Base-by-base conservation (phyloP, 2,113 vertebrate genomes). In the Heteronetta atricapilla region DNA sequence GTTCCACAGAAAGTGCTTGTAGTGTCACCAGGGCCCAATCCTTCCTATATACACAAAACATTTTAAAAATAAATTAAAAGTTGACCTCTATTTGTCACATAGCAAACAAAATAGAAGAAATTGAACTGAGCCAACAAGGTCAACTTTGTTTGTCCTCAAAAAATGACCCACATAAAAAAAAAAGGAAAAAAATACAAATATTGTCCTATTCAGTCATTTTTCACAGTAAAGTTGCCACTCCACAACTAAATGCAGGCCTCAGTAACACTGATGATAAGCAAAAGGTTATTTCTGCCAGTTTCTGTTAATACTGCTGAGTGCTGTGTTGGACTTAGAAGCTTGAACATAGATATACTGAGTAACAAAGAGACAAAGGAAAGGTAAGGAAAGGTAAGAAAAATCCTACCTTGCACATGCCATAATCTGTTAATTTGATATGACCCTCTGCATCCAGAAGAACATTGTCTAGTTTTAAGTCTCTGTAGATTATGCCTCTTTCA, bases 1-100 rank as follows among this genome's bases (percentile, higher is more conserved):
- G 99, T 99, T 80, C 99, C 99, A 83, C 99, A 99, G 97, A 99
- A 99, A 56, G 99, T 99, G 97, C 99, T 99, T 23, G 99, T 99
- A 29, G 99, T 99, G 97, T 99, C 99, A 3, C 99, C 99, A 4
- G 99, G 99, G 97, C 99, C 98, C 96, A 99, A 98, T 66, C 99
- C 99, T 98, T 99, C 99, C 99, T 99, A 90, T 17, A 46, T 26
- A 77, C 88, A 95, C 66, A 97, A 67, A 94, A 13, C 16, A 89
- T n/a, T 64, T 26, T 10, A 72, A 0, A 75, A 81, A 74, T 0
- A 64, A 78, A 76, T 96, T 69, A 88, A 86, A 82, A 92, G 38
- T 3, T 48, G 74, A 74, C 8, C 17, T 60, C 25, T 23, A 69
- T 58, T 76, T 46, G 16, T 19, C 31, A n/a, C 6, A 0, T 11